Base-by-base conservation (phyloP, 2,888 invertebrate genomes). In the Netelia inedita region DNA sequence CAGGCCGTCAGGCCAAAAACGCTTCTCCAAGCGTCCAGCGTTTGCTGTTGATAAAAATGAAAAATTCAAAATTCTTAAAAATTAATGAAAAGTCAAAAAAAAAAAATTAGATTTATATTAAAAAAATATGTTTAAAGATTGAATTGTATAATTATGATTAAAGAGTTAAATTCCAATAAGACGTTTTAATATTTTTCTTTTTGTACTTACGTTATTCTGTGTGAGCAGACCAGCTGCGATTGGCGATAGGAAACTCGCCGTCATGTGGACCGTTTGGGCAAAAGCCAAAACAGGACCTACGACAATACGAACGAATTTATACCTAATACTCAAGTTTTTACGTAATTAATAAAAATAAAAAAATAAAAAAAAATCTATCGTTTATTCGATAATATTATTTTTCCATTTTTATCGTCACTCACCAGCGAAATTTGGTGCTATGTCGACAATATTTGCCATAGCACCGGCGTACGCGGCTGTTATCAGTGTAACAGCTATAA, bases 181-280 rank as follows among this genome's bases (percentile, higher is more conserved):
- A 9, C 1, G 11, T 19, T 63, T 63, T 28, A 14, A 57, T 28
- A 5, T 16, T 11, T 57, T 19, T 11, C 41, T 19, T 59, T 55
- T 43, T 23, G 71, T 69, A 92, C 94, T 94, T 92, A 95, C 96
- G 90, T 95, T 95, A 86, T 95, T 94, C 87, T 95, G 94, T 23
- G 96, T 94, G 79, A 96, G 93, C 85, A 95, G 93, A 86, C 96
- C 96, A 86, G 96, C 95, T 19, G 95, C 95, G 76, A 96, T 92
- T 0, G 96, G 96, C 71, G 96, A 96, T 53, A 96, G 90, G 90
- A 96, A 96, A 89, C 96, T 96, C 41, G 96, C 96, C 11, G 96
- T 95, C 96, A 96, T 96, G 92, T 96, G 96, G 89, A 96, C 96
- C n/a, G 96, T 96, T 94, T 96, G 96, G 87, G 96, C 96, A 92